A percentile compares a stretch with the other conserved stretches of the same genome.
phyloP scores from a whole-genome alignment of 2,113 vertebrate species.

The Bubo blakistoni region DNA sequence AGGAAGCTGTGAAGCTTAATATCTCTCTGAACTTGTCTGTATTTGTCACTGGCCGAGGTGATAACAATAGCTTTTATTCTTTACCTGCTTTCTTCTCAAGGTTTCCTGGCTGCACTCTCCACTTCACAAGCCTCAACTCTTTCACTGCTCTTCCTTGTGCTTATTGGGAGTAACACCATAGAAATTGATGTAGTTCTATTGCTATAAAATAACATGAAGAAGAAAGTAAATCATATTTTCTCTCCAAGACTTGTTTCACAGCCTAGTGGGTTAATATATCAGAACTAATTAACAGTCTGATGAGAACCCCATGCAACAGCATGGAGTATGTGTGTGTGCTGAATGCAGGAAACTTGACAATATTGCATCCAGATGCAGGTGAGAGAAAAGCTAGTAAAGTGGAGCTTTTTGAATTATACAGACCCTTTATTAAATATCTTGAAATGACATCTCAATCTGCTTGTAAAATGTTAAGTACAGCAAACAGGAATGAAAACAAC shows the following conservation, averaged over 20 bases:
- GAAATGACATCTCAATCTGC: background rate
- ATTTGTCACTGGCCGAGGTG: background rate
- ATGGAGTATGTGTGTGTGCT: background rate
- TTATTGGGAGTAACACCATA: background rate
- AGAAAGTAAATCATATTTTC: background rate
- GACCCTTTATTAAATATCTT: background rate
- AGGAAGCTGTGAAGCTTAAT: background rate
- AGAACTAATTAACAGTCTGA: slow-evolving; percentile 31
- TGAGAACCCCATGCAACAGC: background rate
- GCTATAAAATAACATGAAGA: background rate
- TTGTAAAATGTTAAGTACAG: background rate
- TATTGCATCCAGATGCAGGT: background rate
- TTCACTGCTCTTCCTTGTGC: background rate
- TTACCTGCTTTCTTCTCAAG: background rate
- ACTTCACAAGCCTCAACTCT: background rate
- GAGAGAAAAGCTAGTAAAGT: background rate
- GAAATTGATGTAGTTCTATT: background rate
- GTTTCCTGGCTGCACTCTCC: background rate
- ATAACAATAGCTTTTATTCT: background rate
- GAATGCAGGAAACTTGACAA: background rate
- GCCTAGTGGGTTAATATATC: background rate
- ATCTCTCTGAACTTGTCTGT: background rate
- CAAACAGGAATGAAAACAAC: background rate
- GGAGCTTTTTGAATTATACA: background rate
- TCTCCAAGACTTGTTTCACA: background rate